Conservation (phyloP, 35 echinoderm and acorn worm species). For the Antedon bifida region DNA sequence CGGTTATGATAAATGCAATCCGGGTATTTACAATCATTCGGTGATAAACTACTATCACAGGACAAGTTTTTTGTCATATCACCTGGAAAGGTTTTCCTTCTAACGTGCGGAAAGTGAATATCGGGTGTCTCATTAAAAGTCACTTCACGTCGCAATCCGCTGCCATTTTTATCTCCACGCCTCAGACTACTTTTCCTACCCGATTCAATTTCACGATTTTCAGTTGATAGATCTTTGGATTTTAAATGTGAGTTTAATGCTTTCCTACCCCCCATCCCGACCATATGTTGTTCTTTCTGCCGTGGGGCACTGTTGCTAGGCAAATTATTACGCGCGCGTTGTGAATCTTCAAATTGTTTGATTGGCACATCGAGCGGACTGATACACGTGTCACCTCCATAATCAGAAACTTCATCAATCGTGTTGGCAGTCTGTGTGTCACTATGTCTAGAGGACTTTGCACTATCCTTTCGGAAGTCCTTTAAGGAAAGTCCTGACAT, state of each 20-base stretch:
- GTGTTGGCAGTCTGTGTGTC: background rate
- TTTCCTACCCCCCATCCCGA: background rate
- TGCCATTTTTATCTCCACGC: background rate
- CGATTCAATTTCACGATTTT: background rate
- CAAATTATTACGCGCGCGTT: background rate
- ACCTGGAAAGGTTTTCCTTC: background rate
- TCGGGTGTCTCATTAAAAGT: background rate
- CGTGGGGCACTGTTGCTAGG: background rate
- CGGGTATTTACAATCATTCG: slow-evolving; percentile 21
- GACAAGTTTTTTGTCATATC: background rate
- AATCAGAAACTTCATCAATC: background rate
- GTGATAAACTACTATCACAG: background rate
- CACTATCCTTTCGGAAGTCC: background rate
- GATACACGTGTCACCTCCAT: background rate
- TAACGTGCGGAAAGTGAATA: background rate
- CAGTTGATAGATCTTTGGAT: background rate
- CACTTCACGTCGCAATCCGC: background rate
- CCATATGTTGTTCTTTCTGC: background rate
- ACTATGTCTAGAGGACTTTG: slow-evolving; percentile 7
- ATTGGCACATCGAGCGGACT: background rate
- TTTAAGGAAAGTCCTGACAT: background rate
- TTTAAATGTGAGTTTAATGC: background rate
- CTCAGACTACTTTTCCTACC: background rate
- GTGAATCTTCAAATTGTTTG: background rate
- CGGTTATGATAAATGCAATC: slow-evolving; percentile 66